Conservation (phyloP, 2,797 vertebrate species). For the Hemitrygon akajei region DNA sequence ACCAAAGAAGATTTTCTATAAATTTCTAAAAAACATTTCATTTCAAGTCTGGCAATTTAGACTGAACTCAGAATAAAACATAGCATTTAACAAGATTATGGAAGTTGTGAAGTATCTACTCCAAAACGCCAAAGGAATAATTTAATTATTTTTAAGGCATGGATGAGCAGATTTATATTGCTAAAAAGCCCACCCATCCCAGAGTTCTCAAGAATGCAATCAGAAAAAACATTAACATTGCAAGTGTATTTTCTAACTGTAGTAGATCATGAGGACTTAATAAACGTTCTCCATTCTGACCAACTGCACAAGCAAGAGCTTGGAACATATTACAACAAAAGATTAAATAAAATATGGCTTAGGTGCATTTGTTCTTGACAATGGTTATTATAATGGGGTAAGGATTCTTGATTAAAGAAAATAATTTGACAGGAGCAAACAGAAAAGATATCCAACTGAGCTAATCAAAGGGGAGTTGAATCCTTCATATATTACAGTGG, state of each 20-base stretch:
- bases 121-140: too few relatives aligned
- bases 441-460: not conserved
- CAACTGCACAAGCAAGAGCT: not conserved
- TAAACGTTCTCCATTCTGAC: not conserved
- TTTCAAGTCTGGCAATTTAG: too few relatives aligned
- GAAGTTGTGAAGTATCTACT: too few relatives aligned
- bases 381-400: not conserved
- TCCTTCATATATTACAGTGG: too few relatives aligned
- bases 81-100: too few relatives aligned
- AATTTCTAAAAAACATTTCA: too few relatives aligned
- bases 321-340: not conserved
- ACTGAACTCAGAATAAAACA: too few relatives aligned
- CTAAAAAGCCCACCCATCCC: too few relatives aligned
- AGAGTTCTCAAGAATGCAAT: not conserved
- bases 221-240: not conserved
- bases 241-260: not conserved
- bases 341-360: not conserved
- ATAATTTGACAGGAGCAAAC: not conserved
- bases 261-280: not conserved
- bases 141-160: too few relatives aligned
- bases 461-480: not conserved
- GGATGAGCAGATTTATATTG: too few relatives aligned
- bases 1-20: too few relatives aligned
- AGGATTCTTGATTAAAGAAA: not conserved
- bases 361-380: not conserved